Evolutionary conservation across 2,888 invertebrate species (phyloP), one percentile per base, ranked within the genome.

Genomic region (Leucophora obtusa): DNA sequence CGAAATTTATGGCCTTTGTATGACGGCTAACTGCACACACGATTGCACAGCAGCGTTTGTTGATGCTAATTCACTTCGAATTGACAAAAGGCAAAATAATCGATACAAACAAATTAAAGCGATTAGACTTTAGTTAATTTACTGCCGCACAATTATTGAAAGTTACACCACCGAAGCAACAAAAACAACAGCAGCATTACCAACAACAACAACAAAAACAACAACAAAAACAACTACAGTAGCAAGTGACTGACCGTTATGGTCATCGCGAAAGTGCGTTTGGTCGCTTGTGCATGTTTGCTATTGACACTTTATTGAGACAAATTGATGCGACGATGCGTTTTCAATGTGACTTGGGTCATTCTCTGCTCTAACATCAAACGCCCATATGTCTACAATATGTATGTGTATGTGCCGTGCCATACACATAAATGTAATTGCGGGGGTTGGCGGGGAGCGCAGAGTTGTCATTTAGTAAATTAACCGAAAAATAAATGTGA

Each of bases 1-100:
- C 74, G 78, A 85, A 86, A 86, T 86, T 86, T 86, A 86, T 86
- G 85, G 85, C 86, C 73, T 70, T 77, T 81, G 21, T 66, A 33
- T 73, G 80, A 72, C 75, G 71, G 56, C 62, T 71, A 50, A 60
- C 11, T 53, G 38, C 65, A 66, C 66, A 72, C 71, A 62, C 68
- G 72, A 76, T 21, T 76, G 63, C 80, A 76, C 71, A 35, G 18
- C 66, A 53, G 58, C 62, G 58, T 72, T 72, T 43, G 47, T 43
- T 72, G 81, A 77, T 81, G 81, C 81, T 77, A 70, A 81, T 81
- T 77, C 54, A 60, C 4, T 70, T 74, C 60, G 60, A 81, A 70
- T 74, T 81, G 69, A 69, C 76, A 65, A 73, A 70, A 73, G 80
- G 73, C 73, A 73, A 81, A 81, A 56, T 77, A 79, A 82, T 82